A percentile compares a stretch with the other conserved stretches of the same genome.
phyloP scores from a whole-genome alignment of 1,140 invertebrate species.

The Pygmarrhopalites habei region DNA sequence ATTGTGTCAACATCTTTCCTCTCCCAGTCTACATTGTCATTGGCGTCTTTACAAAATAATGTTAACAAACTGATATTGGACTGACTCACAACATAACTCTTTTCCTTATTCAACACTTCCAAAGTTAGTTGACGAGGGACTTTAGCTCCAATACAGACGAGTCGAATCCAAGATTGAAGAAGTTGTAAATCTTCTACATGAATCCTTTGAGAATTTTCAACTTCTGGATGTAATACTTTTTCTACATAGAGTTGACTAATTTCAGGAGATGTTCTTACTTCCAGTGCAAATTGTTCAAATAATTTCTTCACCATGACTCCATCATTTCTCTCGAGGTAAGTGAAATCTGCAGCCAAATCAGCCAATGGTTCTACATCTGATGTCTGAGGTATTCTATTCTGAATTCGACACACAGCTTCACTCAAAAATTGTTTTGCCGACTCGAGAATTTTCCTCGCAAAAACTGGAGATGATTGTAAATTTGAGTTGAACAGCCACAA shows the following conservation, averaged over 20 bases:
- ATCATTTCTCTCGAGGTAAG: background rate
- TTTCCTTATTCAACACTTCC: background rate
- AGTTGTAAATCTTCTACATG: background rate
- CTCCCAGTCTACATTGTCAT: background rate
- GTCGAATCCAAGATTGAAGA: slow-evolving; percentile 1
- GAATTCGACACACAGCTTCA: no score
- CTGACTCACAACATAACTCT: background rate
- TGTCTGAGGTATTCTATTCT: background rate
- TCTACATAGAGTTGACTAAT: slow-evolving; percentile 3
- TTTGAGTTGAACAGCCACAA: background rate
- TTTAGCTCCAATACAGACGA: background rate
- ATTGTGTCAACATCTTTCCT: background rate
- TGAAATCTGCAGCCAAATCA: slow-evolving; percentile 1
- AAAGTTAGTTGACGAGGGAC: background rate
- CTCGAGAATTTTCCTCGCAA: no score
- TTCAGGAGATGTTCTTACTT: background rate
- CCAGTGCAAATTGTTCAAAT: slow-evolving; percentile 1
- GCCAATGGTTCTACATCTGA: background rate
- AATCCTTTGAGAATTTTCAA: background rate
- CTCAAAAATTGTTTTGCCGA: no score
- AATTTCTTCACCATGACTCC: background rate
- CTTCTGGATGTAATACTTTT: background rate
- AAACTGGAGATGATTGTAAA: slow-evolving; percentile 1
- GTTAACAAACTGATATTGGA: background rate
- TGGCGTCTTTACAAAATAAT: background rate